Conservation (phyloP, 1,140 invertebrate genomes). For the Drosophila guanche region DNA sequence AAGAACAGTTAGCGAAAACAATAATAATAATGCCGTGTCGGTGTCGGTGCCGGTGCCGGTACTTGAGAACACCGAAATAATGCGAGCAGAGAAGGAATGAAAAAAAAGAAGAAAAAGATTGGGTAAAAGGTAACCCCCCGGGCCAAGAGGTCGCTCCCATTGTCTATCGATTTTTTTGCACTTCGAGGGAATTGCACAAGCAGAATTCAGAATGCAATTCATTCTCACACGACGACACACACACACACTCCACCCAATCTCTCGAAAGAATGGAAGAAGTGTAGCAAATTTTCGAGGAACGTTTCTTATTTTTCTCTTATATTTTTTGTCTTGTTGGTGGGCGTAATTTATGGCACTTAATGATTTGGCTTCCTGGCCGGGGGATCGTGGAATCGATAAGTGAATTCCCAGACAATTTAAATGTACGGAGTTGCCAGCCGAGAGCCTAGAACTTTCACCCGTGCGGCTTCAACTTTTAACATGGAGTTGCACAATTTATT, state of each 20-base stretch:
- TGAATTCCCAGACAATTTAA: constrained; percentile 29
- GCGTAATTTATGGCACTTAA: constrained; percentile 69
- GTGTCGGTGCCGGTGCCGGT: constrained; percentile 7
- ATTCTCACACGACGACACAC: constrained; percentile 57
- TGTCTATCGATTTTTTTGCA: constrained; percentile 77
- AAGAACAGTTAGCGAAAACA: constrained; percentile 40
- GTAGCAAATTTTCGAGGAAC: constrained; percentile 49
- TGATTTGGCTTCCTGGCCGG: constrained; percentile 37
- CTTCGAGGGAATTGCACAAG: constrained; percentile 61
- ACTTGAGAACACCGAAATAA: constrained; percentile 45
- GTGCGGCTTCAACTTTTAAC: constrained; percentile 9
- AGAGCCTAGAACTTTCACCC: constrained; percentile 36
- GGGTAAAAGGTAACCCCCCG: constrained; percentile 32
- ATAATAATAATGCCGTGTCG: constrained; percentile 28
- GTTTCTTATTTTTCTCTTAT: background rate
- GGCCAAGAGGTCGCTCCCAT: constrained; percentile 23
- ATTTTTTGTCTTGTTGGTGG: constrained; percentile 40
- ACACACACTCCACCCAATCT: too few species aligned
- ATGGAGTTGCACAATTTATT: constrained; percentile 45
- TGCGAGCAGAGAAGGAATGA: constrained; percentile 29
- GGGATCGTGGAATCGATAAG: constrained; percentile 58
- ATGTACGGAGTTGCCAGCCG: background rate
- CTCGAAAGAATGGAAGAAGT: constrained; percentile 38
- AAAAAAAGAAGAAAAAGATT: constrained; percentile 16
- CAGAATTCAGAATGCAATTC: constrained; percentile 62